Base-by-base conservation (phyloP, 2,888 invertebrate genomes). In the Arctia plantaginis region DNA sequence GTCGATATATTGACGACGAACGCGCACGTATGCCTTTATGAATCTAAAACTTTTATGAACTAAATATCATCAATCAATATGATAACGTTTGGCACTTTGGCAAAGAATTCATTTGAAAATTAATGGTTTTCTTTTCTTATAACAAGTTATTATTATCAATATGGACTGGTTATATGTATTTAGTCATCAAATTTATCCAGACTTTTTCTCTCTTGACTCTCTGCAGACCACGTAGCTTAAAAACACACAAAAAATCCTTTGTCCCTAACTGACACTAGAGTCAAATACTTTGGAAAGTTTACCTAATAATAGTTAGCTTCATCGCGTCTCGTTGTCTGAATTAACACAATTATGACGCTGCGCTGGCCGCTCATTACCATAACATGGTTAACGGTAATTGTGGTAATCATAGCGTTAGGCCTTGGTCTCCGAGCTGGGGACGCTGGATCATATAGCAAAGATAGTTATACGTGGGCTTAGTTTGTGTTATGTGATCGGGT, bases 351-450 rank as follows among this genome's bases (percentile, higher is more conserved):
- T 44, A 66, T 66, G 67, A 70, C n/a, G 72, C 70, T 33, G 13
- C 67, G 30, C 59, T 62, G 44, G 44, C 72, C 76, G 69, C 71
- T 47, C 69, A 79, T 69, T 72, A 79, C n/a, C 80, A 68, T 68
- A 68, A 66, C 76, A 70, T 62, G 64, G 27, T 64, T 3, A 68
- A 41, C 23, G 41, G 33, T 44, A 66, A 73, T 73, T 69, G 69
- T 18, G 10, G 33, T 69, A 59, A 66, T 73, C 35, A 55, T 12
- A n/a, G 39, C 23, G 59, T 59, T 66, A 65, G n/a, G 55, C 35
- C 39, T 65, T 30, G 20, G 51, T 41, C n/a, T 41, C 39, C 35
- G 39, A 20, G 10, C 10, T 68, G 18, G 51, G 13, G 23, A 68
- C n/a, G 15, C 8, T 66, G 30, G 62, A 13, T 62, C 62, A 62